These are phyloP conservation scores for Cuniculus paca DNA, from an alignment of 2,797 vertebrate species.

Conservation along the genomic window DNA sequence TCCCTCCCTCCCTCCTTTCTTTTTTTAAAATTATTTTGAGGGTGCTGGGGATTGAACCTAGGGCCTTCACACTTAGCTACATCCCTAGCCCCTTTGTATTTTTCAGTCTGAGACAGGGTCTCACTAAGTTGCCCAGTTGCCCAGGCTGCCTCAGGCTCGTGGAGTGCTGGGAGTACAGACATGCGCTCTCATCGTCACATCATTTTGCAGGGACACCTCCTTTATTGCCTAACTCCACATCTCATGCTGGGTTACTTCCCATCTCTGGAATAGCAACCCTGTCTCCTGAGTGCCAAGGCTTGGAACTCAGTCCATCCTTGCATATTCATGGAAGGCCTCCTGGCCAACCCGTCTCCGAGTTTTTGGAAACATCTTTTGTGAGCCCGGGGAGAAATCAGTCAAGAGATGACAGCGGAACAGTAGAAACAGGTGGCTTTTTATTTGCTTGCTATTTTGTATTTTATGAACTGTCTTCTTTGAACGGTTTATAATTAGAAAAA, in stretches of 20 bases:
- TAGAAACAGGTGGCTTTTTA: constrained; percentile 19
- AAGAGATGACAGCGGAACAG: background rate
- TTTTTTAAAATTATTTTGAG: background rate
- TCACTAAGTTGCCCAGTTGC: background rate
- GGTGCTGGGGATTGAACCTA: background rate
- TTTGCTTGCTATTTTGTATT: constrained; percentile 25
- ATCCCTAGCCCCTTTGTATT: background rate
- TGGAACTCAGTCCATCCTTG: background rate
- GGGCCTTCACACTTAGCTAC: background rate
- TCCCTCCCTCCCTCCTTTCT: background rate
- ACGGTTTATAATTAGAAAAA: background rate
- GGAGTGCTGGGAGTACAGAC: background rate
- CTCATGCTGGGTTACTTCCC: background rate
- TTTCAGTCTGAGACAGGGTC: background rate
- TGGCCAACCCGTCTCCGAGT: background rate
- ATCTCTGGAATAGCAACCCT: background rate
- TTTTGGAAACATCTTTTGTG: constrained; percentile 51
- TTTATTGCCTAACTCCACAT: background rate
- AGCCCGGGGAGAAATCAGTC: background rate
- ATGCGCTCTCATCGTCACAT: background rate
- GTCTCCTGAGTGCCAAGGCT: background rate
- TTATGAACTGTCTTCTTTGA: constrained; percentile 21
- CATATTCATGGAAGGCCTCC: background rate
- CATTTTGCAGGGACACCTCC: background rate
- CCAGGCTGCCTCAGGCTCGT: background rate